Conservation (phyloP, 1,140 invertebrate genomes). For the Cotesia typhae region DNA sequence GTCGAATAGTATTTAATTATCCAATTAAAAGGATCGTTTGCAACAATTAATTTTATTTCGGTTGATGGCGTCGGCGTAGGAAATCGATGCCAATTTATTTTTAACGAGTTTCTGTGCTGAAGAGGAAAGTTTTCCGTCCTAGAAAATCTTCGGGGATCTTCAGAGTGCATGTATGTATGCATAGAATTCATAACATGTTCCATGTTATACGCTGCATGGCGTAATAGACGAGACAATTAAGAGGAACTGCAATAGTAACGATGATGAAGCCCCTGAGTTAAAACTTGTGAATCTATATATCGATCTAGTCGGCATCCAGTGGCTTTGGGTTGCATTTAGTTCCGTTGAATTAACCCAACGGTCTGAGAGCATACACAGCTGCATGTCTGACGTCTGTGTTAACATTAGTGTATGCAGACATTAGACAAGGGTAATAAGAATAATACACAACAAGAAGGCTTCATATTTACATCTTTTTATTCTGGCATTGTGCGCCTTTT, state of each 20-base stretch:
- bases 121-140: not conserved
- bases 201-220: not conserved
- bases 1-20: conserved; percentile 8
- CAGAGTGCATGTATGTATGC: no score
- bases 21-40: not conserved
- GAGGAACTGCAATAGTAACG: not conserved
- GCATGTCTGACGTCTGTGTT: not conserved
- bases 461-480: conserved; percentile 1
- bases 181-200: no score
- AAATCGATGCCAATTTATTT: conserved; percentile 15
- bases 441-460: conserved; percentile 8
- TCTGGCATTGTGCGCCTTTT: no score
- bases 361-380: conserved; percentile 11
- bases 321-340: conserved; percentile 3
- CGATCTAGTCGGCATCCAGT: conserved; percentile 4
- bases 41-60: conserved; percentile 16
- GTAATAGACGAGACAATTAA: not conserved
- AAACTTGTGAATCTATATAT: conserved; percentile 22
- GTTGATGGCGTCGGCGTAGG: no score
- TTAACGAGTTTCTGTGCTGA: conserved; percentile 3
- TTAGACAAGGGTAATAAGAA: no score
- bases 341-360: conserved; percentile 1
- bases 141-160: not conserved
- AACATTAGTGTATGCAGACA: no score
- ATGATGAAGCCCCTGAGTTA: not conserved